Evolutionary conservation across 1,140 invertebrate genomes (phyloP).

Genomic region (Brachionus plicatilis): DNA sequence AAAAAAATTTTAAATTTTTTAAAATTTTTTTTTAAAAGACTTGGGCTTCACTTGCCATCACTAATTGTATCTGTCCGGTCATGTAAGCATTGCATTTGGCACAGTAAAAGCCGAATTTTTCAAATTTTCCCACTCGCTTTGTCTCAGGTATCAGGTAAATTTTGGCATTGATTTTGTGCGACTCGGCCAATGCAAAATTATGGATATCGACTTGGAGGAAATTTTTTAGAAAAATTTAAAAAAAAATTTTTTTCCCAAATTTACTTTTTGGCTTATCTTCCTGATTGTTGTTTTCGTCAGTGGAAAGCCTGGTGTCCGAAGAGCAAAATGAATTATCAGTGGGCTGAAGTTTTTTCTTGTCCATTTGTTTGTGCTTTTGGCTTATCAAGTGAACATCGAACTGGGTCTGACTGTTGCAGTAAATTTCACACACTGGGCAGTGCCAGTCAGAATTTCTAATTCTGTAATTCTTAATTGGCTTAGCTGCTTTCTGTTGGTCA

Average conservation of each 20-base stretch:
- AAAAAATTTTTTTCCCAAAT: neutral
- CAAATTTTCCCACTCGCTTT: conserved; percentile 31
- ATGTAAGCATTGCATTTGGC: conserved; percentile 29
- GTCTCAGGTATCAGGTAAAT: conserved; percentile 20
- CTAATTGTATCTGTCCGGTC: conserved; percentile 39
- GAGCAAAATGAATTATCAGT: neutral
- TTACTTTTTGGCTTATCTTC: neutral
- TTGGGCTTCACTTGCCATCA: neutral
- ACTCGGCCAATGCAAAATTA: conserved; percentile 1
- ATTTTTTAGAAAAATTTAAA: neutral
- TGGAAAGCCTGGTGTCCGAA: neutral
- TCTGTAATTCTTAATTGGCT: neutral
- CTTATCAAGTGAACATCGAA: conserved; percentile 36
- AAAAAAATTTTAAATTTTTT: neutral
- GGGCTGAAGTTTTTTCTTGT: neutral
- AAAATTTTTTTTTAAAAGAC: neutral
- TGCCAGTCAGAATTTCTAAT: conserved; percentile 30
- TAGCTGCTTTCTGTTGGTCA: neutral
- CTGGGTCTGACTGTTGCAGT: conserved; percentile 27
- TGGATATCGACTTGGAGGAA: neutral
- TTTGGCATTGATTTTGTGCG: neutral
- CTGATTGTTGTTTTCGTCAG: conserved; percentile 6
- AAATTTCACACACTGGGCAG: neutral
- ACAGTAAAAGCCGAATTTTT: conserved; percentile 39
- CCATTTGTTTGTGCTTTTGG: conserved; percentile 22